Conservation (phyloP, 2,797 vertebrate species). For the Tangara arthus region DNA sequence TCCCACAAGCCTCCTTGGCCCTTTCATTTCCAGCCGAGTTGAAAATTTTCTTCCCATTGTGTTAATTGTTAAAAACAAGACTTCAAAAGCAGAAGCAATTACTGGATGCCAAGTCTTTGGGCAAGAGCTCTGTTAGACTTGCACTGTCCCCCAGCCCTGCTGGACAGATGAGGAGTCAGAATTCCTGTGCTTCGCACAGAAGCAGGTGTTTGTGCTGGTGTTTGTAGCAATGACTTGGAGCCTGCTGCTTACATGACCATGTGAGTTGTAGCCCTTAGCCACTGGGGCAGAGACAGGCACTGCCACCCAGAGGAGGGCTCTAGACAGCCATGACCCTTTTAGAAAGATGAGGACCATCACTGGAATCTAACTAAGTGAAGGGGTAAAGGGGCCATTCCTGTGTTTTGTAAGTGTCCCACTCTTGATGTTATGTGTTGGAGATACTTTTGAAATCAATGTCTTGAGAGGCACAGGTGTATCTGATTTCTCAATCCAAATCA, state of each 20-base stretch:
- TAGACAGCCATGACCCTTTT: not conserved
- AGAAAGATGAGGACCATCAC: not conserved
- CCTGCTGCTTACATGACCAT: not conserved
- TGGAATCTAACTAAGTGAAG: not conserved
- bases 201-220: not conserved
- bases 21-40: fast-evolving
- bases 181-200: fast-evolving
- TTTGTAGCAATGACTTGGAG: not conserved
- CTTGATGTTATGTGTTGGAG: not conserved
- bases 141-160: not conserved
- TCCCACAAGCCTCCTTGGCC: not conserved
- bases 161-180: not conserved
- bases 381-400: not conserved
- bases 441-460: conserved; percentile 22
- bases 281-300: not conserved
- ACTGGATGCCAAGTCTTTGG: not conserved
- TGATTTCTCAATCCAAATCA: conserved; percentile 28
- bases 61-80: not conserved
- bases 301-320: not conserved
- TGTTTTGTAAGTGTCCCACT: not conserved
- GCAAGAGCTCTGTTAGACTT: not conserved
- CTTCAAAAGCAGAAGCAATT: not conserved
- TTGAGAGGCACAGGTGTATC: not conserved
- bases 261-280: not conserved
- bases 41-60: not conserved